phyloP scores from a whole-genome alignment of 2,797 vertebrate genomes.

The Brachymystax lenok region DNA sequence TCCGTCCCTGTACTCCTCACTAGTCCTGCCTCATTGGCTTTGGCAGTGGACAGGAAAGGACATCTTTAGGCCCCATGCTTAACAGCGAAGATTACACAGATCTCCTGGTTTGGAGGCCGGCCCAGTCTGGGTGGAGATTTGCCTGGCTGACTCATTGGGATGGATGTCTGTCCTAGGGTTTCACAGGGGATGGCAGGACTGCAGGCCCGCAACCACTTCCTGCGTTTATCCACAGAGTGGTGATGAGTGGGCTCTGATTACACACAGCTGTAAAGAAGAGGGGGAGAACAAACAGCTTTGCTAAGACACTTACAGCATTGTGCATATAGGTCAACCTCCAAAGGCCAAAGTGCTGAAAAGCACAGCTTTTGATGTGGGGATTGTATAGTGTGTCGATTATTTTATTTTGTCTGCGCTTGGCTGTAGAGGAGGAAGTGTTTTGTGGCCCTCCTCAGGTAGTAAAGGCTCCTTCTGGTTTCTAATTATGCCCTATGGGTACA shows the following conservation, averaged over 20 bases:
- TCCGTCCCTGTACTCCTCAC: constrained; percentile 37
- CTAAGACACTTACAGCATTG: not conserved
- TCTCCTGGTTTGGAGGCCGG: constrained; percentile 47
- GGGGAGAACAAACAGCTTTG: not conserved
- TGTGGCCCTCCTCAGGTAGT: constrained; percentile 16
- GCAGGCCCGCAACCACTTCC: constrained; percentile 4
- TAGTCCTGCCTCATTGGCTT: constrained; percentile 51
- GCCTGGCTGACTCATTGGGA: constrained; percentile 13
- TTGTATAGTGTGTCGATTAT: constrained; percentile 1
- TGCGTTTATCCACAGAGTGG: constrained; percentile 28
- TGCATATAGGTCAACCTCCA: constrained; percentile 18
- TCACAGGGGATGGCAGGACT: constrained; percentile 13
- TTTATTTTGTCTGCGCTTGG: not conserved
- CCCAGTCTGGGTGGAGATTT: constrained; percentile 20
- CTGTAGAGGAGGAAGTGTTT: constrained; percentile 17
- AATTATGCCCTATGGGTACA: constrained; percentile 20
- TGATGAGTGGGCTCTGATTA: constrained; percentile 27
- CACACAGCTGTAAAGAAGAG: constrained; percentile 22
- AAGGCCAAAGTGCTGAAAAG: not conserved
- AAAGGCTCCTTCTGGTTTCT: constrained; percentile 17
- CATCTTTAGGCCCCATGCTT: constrained; percentile 31
- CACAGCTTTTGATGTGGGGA: constrained; percentile 2
- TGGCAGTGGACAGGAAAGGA: constrained; percentile 50
- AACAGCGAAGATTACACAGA: constrained; percentile 47
- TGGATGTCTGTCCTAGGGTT: constrained; percentile 14